A percentile compares a stretch with the other conserved stretches of the same genome.
Evolutionary conservation across 2,797 vertebrate species (phyloP).

Genomic region (Arctocebus calabarensis): DNA sequence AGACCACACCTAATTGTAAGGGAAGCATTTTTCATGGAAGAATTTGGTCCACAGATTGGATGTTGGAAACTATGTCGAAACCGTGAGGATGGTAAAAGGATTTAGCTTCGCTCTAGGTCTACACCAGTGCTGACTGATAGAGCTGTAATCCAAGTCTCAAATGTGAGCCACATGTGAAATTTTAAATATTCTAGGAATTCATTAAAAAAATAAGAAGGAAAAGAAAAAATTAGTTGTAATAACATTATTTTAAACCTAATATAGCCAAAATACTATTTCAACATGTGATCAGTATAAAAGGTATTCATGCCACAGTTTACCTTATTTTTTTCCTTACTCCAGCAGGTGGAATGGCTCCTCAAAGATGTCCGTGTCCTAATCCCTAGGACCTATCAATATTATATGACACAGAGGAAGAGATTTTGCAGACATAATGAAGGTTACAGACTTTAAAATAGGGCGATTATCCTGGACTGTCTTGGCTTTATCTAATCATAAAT

Average conservation of each 20-base stretch:
- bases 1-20: not conserved
- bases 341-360: not conserved
- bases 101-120: not conserved
- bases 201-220: conserved; percentile 38
- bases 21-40: not conserved
- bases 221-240: conserved; percentile 23
- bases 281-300: not conserved
- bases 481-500: not conserved
- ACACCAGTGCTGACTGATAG: not conserved
- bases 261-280: conserved; percentile 31
- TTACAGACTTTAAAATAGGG: conserved; percentile 14
- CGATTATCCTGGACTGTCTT: not conserved
- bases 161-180: not conserved
- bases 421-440: not conserved
- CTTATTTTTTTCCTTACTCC: not conserved
- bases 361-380: not conserved
- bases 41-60: not conserved
- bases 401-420: not conserved
- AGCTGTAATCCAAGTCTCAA: not conserved
- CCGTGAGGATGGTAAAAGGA: not conserved
- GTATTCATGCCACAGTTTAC: not conserved
- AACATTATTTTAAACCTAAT: not conserved
- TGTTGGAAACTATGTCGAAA: conserved; percentile 15
- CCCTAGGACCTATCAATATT: not conserved
- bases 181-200: not conserved